Evolutionary conservation across 2,888 invertebrate species (phyloP).

Genomic region (Octodonta nipae): DNA sequence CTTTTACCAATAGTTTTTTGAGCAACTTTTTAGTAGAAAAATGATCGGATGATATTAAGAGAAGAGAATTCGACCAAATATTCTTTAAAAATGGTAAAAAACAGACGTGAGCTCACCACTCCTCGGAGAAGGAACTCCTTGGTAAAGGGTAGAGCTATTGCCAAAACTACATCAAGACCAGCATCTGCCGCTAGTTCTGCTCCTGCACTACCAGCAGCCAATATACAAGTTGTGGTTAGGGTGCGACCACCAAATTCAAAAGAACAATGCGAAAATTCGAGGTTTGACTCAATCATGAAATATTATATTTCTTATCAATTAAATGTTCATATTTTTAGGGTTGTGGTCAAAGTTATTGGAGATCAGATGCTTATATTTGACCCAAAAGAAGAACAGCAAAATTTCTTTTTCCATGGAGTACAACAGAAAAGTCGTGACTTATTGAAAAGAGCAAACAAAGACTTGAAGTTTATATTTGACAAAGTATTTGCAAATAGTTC

Average conservation of each 20-base stretch:
- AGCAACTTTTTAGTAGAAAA: no score
- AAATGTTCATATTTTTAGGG: conserved; percentile 33
- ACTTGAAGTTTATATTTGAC: conserved; percentile 77
- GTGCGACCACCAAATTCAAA: conserved; percentile 65
- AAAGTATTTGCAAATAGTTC: conserved; percentile 57
- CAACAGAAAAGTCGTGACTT: conserved; percentile 64
- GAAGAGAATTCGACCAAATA: no score
- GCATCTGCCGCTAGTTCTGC: no score
- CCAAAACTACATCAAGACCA: no score
- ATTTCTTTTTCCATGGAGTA: conserved; percentile 72
- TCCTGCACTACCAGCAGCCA: conserved; percentile 29
- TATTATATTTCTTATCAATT: neutral
- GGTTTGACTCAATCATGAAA: conserved; percentile 17
- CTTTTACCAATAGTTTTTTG: no score
- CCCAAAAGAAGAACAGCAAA: conserved; percentile 66
- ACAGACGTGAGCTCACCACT: no score
- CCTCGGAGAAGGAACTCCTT: no score
- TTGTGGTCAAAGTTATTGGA: conserved; percentile 63
- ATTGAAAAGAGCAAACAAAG: conserved; percentile 65
- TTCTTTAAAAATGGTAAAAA: no score
- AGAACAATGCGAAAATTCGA: conserved; percentile 41
- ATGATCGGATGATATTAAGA: no score
- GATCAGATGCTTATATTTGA: conserved; percentile 73
- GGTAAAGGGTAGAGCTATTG: no score
- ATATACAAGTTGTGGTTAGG: conserved; percentile 71